Evolutionary conservation across 2,113 vertebrate species (phyloP).

Genomic region (Rousettus leschenaultii): DNA sequence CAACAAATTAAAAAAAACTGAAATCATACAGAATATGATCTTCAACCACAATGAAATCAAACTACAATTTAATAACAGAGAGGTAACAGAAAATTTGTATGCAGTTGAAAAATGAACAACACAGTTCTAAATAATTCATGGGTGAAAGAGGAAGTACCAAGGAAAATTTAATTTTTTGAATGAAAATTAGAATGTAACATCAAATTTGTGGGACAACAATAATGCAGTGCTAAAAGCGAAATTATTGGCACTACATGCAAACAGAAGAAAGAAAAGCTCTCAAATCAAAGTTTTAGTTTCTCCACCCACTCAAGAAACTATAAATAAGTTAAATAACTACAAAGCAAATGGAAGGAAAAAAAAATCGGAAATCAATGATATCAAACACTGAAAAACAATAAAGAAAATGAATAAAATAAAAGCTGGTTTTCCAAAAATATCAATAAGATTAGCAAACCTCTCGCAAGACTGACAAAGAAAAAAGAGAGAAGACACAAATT

Average conservation of each 20-base stretch:
- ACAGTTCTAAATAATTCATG: not conserved
- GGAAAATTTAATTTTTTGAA: not conserved
- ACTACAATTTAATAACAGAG: not conserved
- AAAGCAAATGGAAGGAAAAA: not conserved
- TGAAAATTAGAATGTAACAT: not conserved
- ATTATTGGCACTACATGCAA: not conserved
- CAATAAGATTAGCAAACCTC: not conserved
- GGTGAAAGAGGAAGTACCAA: not conserved
- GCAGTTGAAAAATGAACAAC: not conserved
- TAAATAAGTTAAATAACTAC: not conserved
- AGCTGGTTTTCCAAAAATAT: not conserved
- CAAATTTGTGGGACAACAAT: not conserved
- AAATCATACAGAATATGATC: not conserved
- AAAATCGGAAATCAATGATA: not conserved
- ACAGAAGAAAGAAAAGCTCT: not conserved
- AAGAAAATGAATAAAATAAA: not conserved
- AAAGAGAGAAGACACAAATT: not conserved
- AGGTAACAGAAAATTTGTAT: not conserved
- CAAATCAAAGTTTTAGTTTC: not conserved
- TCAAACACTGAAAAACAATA: not conserved
- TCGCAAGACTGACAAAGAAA: not conserved
- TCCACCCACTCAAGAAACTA: not conserved
- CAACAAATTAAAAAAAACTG: not conserved
- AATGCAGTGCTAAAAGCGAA: not conserved
- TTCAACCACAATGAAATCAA: not conserved